Conservation (phyloP, 2,113 vertebrate species). For the Calyptommatus sinebrachiatus region DNA sequence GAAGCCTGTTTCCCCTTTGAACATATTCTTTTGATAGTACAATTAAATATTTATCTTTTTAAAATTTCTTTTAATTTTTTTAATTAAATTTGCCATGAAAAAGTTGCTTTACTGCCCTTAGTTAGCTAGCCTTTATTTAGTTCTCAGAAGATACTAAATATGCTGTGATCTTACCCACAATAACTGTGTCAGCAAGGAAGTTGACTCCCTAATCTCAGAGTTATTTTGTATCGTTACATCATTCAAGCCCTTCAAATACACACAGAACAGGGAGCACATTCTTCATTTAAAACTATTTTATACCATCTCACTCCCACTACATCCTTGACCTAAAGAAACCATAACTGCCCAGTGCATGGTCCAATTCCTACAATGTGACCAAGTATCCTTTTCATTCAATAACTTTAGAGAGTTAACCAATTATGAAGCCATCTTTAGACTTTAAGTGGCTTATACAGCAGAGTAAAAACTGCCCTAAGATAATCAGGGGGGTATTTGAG, state of each 20-base stretch:
- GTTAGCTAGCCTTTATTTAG: conserved; percentile 12
- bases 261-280: not conserved
- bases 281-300: not conserved
- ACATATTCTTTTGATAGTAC: too few relatives aligned
- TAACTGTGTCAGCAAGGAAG: not conserved
- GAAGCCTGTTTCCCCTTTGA: too few relatives aligned
- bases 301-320: not conserved
- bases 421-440: not conserved
- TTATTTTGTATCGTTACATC: not conserved
- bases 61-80: too few relatives aligned
- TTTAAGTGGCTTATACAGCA: too few relatives aligned
- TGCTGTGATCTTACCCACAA: conserved; percentile 5
- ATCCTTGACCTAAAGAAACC: not conserved
- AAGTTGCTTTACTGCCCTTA: not conserved
- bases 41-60: too few relatives aligned
- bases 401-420: not conserved
- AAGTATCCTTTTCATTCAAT: not conserved
- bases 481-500: too few relatives aligned
- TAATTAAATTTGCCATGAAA: not conserved
- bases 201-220: not conserved
- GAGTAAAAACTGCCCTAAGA: too few relatives aligned
- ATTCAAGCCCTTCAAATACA: conserved; percentile 12
- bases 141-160: conserved; percentile 22
- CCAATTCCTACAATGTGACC: not conserved
- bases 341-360: not conserved